Base-by-base conservation (phyloP, 2,888 invertebrate genomes). In the Nomada goodeniana region DNA sequence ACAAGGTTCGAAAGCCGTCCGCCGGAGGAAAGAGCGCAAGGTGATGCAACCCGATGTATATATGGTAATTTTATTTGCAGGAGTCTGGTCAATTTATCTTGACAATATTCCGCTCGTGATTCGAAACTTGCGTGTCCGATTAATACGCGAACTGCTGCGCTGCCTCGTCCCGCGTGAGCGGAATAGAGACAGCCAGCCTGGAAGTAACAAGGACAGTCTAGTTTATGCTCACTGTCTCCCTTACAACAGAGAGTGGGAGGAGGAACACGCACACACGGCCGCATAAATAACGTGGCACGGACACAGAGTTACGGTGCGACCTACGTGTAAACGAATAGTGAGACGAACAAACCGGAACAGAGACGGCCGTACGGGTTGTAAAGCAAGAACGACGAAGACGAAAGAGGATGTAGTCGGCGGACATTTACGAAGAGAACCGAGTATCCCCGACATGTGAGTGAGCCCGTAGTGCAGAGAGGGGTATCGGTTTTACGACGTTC, bases 381-480 rank as follows among this genome's bases (percentile, higher is more conserved):
- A 53, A 69, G 71, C 74, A 75, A 70, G 79, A 72, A 71, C 59
- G 82, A 88, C 81, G 60, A 85, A 78, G 82, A 87, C 53, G 82
- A 85, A 88, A 88, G 87, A 89, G 87, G 88, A 89, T 82, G 88
- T 88, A 88, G 87, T 89, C 84, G 88, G 77, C 89, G 90, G 83
- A 89, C 86, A 81, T 90, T 85, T 88, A 89, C 89, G 89, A 88
- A 89, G 83, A 80, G 83, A 83, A 69, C 90, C 89, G 89, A 89
- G 80, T 75, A 63, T 67, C 71, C n/a, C 82, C 87, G 88, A 88
- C 80, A 85, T 86, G 86, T 87, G 83, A 85, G 83, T 73, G 85
- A 79, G 77, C 84, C 52, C 68, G 78, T 84, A 80, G 76, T 85
- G 70, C 79, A 85, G 75, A 70, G 72, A 59, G 64, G 69, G 68